Base-by-base conservation (phyloP, 2,113 vertebrate genomes). In the Melanocharis versteri region DNA sequence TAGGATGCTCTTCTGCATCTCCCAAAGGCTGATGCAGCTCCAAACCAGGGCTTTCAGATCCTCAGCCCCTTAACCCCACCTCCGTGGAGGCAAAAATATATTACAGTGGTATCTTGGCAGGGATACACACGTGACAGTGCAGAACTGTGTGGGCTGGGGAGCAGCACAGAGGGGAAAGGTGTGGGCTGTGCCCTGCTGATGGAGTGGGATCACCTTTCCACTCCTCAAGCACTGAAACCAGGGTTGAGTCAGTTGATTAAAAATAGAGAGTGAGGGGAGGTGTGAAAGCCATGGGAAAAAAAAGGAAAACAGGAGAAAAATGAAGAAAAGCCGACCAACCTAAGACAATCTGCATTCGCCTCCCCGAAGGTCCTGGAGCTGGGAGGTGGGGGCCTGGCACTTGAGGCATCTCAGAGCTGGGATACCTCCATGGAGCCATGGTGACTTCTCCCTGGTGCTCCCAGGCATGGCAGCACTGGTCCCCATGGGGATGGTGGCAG, bases 261-360 rank as follows among this genome's bases (percentile, higher is more conserved):
- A 97, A 97, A 97, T 96, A 96, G 96, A 92, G 88, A 81, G 79
- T 96, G 92, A 90, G 90, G 92, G 96, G 92, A 94, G 92, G 96
- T 96, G 96, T 94, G 96, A 97, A 95, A 93, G 28, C 28, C 30
- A 56, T 27, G 6, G 44, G 31, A 10, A 61, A 45, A 45, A 56
- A 75, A 35, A 44, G 6, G 10, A 27, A 84, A 76, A 64, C 21
- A 20, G 16, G 13, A 86, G 72, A 62, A 91, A 81, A 94, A 94
- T 28, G 65, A 93, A 94, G 61, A 84, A 88, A 95, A 80, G 23
- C 6, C 53, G 93, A 61, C 10, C 48, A 93, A 76, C 75, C 61
- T 87, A 64, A 95, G 78, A 31, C 48, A 94, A 94, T 83, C 61
- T 92, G 82, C 22, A 39, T 26, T 53, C 0, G 0, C 47, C 60